Evolutionary conservation across 2,888 invertebrate species (phyloP), one percentile per base, ranked within the genome.

Genomic region (Ormyrus thymus): DNA sequence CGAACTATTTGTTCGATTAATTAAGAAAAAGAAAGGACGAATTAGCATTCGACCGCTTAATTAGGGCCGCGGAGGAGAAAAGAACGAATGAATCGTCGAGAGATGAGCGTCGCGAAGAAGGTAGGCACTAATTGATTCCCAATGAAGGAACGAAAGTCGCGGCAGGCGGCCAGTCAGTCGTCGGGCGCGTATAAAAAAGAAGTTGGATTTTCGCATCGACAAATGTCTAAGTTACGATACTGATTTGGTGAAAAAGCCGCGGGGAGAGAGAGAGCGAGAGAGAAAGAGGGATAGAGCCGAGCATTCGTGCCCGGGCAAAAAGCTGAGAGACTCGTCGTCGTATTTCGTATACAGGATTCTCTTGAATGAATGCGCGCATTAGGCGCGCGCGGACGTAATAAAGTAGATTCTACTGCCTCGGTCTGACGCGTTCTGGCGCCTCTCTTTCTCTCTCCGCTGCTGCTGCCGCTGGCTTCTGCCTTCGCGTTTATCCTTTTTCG

Each of bases 121-220:
- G 56, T 10, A 56, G 10, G 3, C 56, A 7, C 56, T 56, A 56
- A 56, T 56, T 56, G n/a, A 56, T 56, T 56, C 86, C 56, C n/a
- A 56, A 56, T 56, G 69, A 58, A 48, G 11, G 13, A 62, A 43
- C 50, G 51, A n/a, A 56, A n/a, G n/a, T 56, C 56, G 56, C 29
- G n/a, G n/a, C 13, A 56, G 11, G n/a, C 56, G 9, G n/a, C 3
- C n/a, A 56, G 56, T 1, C 56, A n/a, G n/a, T 29, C 56, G n/a
- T 13, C 10, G 56, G 56, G n/a, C n/a, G 9, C 56, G 9, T 13
- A 13, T 56, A 56, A 56, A 56, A 64, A 8, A 55, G 50, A 5
- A 56, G n/a, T n/a, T 56, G 56, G 13, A 56, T 56, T 56, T 56
- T 56, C 56, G n/a, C 56, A 56, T 56, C 56, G 13, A 7, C 56